Percentiles rank a stretch among this genome's conserved stretches.
These are phyloP conservation scores for Aphrocallistes beatrix DNA, from an alignment of 37 sponge, comb jelly and placozoan species.

Conservation along the genomic window DNA sequence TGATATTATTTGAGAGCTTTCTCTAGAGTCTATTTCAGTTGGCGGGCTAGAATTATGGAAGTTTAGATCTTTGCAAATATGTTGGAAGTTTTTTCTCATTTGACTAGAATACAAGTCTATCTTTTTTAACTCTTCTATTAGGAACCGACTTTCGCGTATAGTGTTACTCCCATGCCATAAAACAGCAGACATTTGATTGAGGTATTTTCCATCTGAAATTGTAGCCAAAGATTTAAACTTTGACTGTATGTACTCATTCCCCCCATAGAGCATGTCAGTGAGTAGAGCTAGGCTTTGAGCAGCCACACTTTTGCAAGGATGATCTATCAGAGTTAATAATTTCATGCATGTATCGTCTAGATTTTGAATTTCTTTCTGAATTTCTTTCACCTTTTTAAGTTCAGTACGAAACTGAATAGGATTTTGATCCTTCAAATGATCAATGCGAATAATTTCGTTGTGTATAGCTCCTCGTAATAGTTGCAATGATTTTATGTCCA, in stretches of 20 bases:
- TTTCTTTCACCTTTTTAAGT: background rate
- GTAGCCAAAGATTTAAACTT: background rate
- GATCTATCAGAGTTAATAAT: background rate
- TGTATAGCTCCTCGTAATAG: conserved; percentile 41
- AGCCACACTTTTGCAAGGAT: background rate
- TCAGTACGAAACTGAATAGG: conserved; percentile 17
- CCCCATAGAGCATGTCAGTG: background rate
- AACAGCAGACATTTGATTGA: conserved; percentile 17
- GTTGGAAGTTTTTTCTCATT: background rate
- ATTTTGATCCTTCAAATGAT: conserved; percentile 28
- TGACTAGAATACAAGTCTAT: background rate
- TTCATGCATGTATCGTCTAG: background rate
- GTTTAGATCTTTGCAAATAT: too few species aligned
- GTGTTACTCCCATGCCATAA: background rate
- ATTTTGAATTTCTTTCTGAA: background rate
- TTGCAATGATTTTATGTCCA: background rate
- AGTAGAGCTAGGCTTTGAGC: background rate
- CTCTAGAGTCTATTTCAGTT: too few species aligned
- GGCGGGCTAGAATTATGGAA: too few species aligned
- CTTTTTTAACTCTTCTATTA: background rate
- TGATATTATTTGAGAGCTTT: too few species aligned
- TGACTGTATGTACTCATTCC: background rate
- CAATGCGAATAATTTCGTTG: conserved; percentile 45
- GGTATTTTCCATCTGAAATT: background rate
- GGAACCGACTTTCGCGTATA: background rate